Base-by-base conservation (phyloP, 2,888 invertebrate genomes). In the Acronicta alni region DNA sequence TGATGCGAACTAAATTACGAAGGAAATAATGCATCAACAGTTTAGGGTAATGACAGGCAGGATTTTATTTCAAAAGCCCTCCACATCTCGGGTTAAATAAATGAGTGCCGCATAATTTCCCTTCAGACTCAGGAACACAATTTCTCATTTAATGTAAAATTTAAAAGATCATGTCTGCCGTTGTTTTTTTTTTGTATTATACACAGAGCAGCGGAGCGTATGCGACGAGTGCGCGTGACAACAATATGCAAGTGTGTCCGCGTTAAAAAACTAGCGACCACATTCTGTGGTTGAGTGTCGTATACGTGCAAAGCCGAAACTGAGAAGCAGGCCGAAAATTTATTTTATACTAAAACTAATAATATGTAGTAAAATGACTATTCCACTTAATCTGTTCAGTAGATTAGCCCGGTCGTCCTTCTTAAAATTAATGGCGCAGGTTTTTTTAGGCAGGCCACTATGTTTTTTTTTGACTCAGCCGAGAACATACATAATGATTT, bases 191-290 rank as follows among this genome's bases (percentile, higher is more conserved):
- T 16, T 35, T 42, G 43, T 45, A 59, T 47, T 64, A 57, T 58
- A 52, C 63, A 64, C 51, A 55, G 52, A 53, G 43, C 56, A 64
- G 49, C 49, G 37, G 43, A 57, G 62, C 52, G 73, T 42, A 68
- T 53, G 56, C 48, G 43, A 61, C 44, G 62, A 63, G 63, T 76
- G 76, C 67, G 57, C 76, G 78, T 77, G 78, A 76, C 76, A 75
- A 72, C 72, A 78, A 77, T 75, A 57, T 69, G 48, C 47, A 74
- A 74, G 57, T 59, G 44, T 59, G 48, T 64, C 57, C 62, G n/a
- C 52, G 41, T 57, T 60, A 48, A 77, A 76, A 76, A 72, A 64
- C 51, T 43, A 49, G 20, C 58, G 10, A 51, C n/a, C n/a, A 7
- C 16, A 48, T 43, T 47, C 39, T 57, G 49, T 17, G n/a, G 17